These are phyloP conservation scores for Drosophila rhopaloa DNA, from an alignment of 1,140 invertebrate genomes.

Conservation along the genomic window DNA sequence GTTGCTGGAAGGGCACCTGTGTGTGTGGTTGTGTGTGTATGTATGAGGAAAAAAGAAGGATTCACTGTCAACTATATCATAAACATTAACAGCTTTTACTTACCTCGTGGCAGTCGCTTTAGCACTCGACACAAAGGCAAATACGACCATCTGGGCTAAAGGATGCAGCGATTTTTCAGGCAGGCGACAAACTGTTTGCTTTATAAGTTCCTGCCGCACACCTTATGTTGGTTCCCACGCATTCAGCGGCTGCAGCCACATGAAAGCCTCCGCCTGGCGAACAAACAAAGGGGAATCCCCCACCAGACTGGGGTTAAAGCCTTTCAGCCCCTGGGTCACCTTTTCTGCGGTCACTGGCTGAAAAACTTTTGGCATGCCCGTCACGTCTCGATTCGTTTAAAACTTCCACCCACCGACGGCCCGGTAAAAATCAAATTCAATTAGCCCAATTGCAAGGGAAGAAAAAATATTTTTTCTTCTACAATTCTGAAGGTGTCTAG, in stretches of 20 bases:
- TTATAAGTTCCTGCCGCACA: conserved; percentile 56
- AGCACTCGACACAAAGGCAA: conserved; percentile 62
- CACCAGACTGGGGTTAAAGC: conserved; percentile 8
- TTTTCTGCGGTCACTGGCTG: conserved; percentile 42
- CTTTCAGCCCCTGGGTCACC: conserved; percentile 10
- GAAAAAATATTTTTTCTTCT: too few relatives aligned
- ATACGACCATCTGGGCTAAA: conserved; percentile 29
- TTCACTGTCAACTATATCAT: conserved; percentile 56
- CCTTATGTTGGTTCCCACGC: conserved; percentile 55
- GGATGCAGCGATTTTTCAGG: conserved; percentile 53
- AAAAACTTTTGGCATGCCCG: conserved; percentile 34
- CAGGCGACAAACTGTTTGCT: conserved; percentile 69
- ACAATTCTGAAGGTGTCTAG: too few relatives aligned
- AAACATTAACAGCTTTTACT: conserved; percentile 79
- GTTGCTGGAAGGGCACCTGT: conserved; percentile 29
- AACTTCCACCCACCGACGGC: conserved; percentile 43
- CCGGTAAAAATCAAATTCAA: conserved; percentile 74
- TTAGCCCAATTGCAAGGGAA: conserved; percentile 47
- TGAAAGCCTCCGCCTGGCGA: conserved; percentile 5
- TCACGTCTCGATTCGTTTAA: conserved; percentile 71
- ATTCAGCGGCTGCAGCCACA: conserved; percentile 14
- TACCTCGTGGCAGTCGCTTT: conserved; percentile 53
- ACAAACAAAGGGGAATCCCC: conserved; percentile 15
- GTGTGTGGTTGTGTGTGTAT: conserved; percentile 9
- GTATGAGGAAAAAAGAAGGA: conserved; percentile 12